These are phyloP conservation scores for Elymnias hypermnestra DNA, from an alignment of 1,140 invertebrate species.

Conservation along the genomic window DNA sequence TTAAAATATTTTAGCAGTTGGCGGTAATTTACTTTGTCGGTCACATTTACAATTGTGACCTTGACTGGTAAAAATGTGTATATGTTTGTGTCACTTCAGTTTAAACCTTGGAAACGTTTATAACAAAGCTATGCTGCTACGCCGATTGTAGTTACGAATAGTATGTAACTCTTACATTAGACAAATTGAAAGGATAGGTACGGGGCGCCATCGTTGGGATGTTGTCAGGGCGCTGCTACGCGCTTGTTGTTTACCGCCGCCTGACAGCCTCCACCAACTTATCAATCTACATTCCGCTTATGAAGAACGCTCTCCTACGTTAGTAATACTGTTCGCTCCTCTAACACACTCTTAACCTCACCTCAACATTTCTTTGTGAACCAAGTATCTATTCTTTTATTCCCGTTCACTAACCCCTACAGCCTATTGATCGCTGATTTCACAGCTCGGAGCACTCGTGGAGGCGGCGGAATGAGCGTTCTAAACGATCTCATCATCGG, in stretches of 20 bases:
- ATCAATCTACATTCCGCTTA: conserved; percentile 47
- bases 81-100: too few relatives aligned
- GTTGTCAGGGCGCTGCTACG: conserved; percentile 47
- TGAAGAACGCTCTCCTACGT: conserved; percentile 53
- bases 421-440: conserved; percentile 67
- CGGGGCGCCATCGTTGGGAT: conserved; percentile 46
- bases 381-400: conserved; percentile 25
- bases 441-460: conserved; percentile 79
- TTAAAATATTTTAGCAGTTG: conserved; percentile 12
- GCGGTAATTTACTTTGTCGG: conserved; percentile 8
- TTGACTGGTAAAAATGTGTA: conserved; percentile 3
- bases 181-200: conserved; percentile 30
- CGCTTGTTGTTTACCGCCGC: conserved; percentile 58
- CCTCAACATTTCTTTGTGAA: conserved; percentile 41
- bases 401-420: conserved; percentile 62
- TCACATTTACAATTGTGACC: conserved; percentile 1
- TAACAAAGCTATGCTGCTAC: too few relatives aligned
- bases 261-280: conserved; percentile 50
- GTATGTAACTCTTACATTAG: conserved; percentile 4
- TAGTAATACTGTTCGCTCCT: conserved; percentile 46
- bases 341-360: conserved; percentile 41
- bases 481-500: conserved; percentile 78
- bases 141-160: too few relatives aligned
- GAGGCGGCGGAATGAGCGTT: conserved; percentile 78
- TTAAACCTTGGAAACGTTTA: too few relatives aligned